Evolutionary conservation across 2,888 invertebrate genomes (phyloP).

Genomic region (Altica lythri): DNA sequence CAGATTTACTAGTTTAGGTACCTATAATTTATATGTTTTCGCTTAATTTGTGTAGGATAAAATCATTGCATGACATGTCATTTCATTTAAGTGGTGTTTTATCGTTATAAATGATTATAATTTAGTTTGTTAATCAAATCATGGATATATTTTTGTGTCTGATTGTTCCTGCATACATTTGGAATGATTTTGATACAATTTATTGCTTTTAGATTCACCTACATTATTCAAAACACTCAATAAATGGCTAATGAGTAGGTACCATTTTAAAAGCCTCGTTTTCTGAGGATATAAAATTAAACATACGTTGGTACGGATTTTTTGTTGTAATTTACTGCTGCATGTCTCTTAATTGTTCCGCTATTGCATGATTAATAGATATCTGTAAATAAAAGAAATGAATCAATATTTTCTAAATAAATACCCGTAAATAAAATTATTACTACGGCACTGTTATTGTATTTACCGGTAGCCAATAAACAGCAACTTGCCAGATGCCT

Average conservation of each 20-base stretch:
- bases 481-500: slow-evolving; percentile 47
- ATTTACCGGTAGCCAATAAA: slow-evolving; percentile 41
- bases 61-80: slow-evolving; percentile 8
- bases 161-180: neutral
- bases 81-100: neutral
- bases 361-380: slow-evolving; percentile 6
- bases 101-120: neutral
- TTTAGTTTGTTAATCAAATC: neutral
- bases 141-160: slow-evolving; percentile 3
- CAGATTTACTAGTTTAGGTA: slow-evolving; percentile 14
- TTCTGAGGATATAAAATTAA: slow-evolving; percentile 59
- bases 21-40: neutral
- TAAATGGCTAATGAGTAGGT: slow-evolving; percentile 52
- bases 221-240: slow-evolving; percentile 7
- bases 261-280: slow-evolving; percentile 59
- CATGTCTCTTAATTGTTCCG: neutral
- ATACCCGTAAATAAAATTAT: neutral
- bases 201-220: slow-evolving; percentile 36
- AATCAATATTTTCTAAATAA: neutral
- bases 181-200: slow-evolving; percentile 27
- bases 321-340: slow-evolving; percentile 19
- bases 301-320: slow-evolving; percentile 56
- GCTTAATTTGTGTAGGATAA: neutral
- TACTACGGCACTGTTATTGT: slow-evolving; percentile 32
- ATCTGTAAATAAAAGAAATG: neutral